Evolutionary conservation across 2,113 vertebrate genomes (phyloP), one percentile per base, ranked within the genome.

Genomic region (Naja naja): DNA sequence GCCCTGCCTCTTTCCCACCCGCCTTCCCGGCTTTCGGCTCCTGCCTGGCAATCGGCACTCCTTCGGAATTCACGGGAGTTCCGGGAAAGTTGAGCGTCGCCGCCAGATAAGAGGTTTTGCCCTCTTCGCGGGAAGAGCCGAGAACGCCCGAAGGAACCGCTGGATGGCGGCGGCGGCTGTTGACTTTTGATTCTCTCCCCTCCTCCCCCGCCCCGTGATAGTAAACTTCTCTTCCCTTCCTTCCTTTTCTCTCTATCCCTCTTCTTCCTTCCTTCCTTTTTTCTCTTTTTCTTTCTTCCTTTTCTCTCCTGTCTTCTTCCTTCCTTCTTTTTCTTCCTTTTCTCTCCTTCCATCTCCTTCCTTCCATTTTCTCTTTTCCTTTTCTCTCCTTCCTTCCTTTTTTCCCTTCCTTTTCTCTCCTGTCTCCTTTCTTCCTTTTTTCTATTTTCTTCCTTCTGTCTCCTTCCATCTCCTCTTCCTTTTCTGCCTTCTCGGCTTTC

Each of bases 241-340:
- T 22, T 22, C 55, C 20, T 22, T 22, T 2, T 6, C 5, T 22
- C 18, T 4, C 20, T 55, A 1, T 22, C 18, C 54, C 54, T 49
- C 10, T 49, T 10, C 49, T 49, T 56, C 0, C 56, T 8, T 58
- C 22, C 1, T 55, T 55, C 4, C 54, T 18, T 18, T 18, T 14
- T 18, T 54, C 54, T 18, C 12, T 5, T 18, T 20, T 20, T 20
- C 12, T 16, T 14, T 14, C 54, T 18, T 22, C 4, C 16, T 54
- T 54, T 5, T 56, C 6, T 7, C 22, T 8, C 53, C 1, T 23
- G 1, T 22, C 5, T 1, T 22, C 1, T 18, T 56, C 1, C 4
- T 45, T 5, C 0, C 5, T 6, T 23, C 8, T 2, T 1, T 58
- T 16, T 2, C 55, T 56, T 6, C 4, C 55, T 6, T 56, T 25